Evolutionary conservation across 1,140 invertebrate species (phyloP).

Genomic region (Lucilia cuprina): DNA sequence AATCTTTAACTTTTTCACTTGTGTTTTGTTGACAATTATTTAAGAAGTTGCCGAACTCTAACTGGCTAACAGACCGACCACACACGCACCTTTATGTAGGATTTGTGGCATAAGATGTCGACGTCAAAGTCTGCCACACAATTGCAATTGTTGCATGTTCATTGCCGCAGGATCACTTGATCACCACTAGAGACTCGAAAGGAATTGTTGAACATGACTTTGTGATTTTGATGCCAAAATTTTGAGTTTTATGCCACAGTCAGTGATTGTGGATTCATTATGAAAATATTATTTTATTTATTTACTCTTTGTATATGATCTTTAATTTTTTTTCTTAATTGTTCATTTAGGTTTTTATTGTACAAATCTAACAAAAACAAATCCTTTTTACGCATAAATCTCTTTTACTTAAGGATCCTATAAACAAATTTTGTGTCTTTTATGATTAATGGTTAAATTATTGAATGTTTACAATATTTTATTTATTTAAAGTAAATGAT

Average conservation of each 20-base stretch:
- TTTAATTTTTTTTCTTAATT: no score
- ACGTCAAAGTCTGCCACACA: neutral
- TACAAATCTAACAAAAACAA: neutral
- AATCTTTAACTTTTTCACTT: neutral
- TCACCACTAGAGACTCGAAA: neutral
- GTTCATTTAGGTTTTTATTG: no score
- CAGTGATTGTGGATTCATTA: neutral
- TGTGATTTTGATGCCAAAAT: slow-evolving; percentile 5
- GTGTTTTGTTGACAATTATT: neutral
- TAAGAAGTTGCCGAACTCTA: neutral
- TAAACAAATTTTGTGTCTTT: neutral
- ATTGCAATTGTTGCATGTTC: slow-evolving; percentile 3
- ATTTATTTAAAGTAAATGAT: neutral
- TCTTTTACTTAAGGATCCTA: neutral
- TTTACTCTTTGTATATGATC: no score
- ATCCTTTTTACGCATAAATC: neutral
- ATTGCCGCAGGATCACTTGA: neutral
- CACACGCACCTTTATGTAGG: neutral
- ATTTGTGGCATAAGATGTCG: neutral
- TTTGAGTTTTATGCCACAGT: neutral
- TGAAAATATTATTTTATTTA: neutral
- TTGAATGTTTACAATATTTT: neutral
- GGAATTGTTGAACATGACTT: neutral
- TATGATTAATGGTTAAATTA: neutral
- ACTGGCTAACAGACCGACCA: neutral